phyloP scores from a whole-genome alignment of 2,113 vertebrate genomes.

The Eptatretus burgeri region DNA sequence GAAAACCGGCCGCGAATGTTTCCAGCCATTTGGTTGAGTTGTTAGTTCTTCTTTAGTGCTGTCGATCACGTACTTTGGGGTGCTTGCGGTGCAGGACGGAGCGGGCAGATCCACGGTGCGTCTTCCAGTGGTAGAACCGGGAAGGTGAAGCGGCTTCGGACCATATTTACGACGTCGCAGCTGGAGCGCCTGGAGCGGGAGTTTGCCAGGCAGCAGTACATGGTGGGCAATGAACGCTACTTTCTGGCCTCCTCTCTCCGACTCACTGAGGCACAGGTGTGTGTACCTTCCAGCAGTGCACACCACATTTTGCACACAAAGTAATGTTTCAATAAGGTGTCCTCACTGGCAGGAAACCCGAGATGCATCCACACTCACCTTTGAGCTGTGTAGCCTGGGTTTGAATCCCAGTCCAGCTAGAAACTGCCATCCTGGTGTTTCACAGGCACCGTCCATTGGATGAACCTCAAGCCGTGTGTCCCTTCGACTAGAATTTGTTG shows the following conservation, averaged over 20 bases:
- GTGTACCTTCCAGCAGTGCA: too few species aligned
- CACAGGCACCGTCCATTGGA: too few species aligned
- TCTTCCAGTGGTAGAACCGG: slow-evolving; percentile 6
- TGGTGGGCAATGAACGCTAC: slow-evolving; percentile 26
- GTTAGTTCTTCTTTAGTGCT: not conserved
- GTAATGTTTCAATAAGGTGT: too few species aligned
- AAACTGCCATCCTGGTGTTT: too few species aligned
- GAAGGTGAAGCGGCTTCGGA: slow-evolving; percentile 24
- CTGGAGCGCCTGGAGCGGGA: slow-evolving; percentile 24
- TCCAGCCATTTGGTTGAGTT: too few species aligned
- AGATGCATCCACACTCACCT: too few species aligned
- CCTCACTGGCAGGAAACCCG: too few species aligned
- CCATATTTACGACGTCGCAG: slow-evolving; percentile 27
- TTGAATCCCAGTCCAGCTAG: too few species aligned
- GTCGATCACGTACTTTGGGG: not conserved
- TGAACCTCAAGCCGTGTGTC: too few species aligned
- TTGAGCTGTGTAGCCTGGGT: too few species aligned
- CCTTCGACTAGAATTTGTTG: too few species aligned
- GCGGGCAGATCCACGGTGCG: slow-evolving; percentile 12
- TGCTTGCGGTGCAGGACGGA: not conserved
- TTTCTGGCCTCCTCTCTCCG: slow-evolving; percentile 23
- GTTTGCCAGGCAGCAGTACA: slow-evolving; percentile 29
- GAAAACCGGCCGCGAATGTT: not conserved
- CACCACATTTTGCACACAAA: too few species aligned
- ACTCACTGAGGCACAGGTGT: slow-evolving; percentile 29